Evolutionary conservation across 2,888 invertebrate genomes (phyloP).

Genomic region (Hecatera dysodea): DNA sequence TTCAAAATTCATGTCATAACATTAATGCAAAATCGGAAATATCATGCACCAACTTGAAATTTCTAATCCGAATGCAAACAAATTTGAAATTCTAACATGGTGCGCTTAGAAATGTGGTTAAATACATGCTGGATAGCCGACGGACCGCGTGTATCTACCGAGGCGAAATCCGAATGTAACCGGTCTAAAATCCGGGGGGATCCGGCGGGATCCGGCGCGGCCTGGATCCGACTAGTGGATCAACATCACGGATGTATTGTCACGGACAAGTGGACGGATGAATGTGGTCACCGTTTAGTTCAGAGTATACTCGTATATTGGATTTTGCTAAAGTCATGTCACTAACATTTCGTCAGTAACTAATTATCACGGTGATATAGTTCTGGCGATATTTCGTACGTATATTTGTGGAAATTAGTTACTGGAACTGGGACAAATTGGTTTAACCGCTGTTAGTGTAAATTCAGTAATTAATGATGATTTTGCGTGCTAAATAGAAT

Average conservation of each 20-base stretch:
- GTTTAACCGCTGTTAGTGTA: conserved; percentile 15
- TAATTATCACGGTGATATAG: conserved; percentile 43
- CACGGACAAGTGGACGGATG: conserved; percentile 56
- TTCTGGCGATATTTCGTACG: conserved; percentile 2
- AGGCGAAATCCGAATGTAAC: conserved; percentile 76
- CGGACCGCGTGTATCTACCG: conserved; percentile 75
- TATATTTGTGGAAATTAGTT: conserved; percentile 18
- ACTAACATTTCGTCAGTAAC: conserved; percentile 27
- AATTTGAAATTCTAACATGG: conserved; percentile 67
- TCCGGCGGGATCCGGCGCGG: conserved; percentile 68
- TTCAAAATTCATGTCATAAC: conserved; percentile 37
- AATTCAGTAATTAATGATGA: conserved; percentile 34
- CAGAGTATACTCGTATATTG: conserved; percentile 56
- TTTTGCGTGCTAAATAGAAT: conserved; percentile 22
- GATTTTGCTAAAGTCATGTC: conserved; percentile 55
- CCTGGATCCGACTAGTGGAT: conserved; percentile 73
- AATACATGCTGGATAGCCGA: conserved; percentile 70
- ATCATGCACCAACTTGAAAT: conserved; percentile 47
- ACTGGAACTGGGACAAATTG: conserved; percentile 35
- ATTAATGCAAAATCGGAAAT: conserved; percentile 49
- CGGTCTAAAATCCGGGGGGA: conserved; percentile 71
- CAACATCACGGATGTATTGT: conserved; percentile 66
- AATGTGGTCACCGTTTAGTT: conserved; percentile 62
- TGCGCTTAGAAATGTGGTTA: conserved; percentile 69
- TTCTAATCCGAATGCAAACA: conserved; percentile 58